Evolutionary conservation across 2,888 invertebrate genomes (phyloP).

Genomic region (Stenolophus ochropezus): DNA sequence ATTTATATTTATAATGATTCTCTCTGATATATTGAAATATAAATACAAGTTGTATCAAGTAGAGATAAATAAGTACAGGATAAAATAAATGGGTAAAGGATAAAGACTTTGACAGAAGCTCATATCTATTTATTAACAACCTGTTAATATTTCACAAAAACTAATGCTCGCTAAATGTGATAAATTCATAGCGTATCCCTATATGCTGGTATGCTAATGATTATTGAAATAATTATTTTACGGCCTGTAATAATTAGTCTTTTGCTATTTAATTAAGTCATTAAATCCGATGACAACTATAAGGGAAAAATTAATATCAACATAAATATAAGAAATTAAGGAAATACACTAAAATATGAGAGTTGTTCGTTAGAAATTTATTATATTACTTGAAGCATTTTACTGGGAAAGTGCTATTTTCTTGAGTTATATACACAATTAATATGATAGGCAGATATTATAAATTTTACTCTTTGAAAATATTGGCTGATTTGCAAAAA

Average conservation of each 20-base stretch:
- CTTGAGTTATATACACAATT: too few species aligned
- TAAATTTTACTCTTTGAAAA: too few species aligned
- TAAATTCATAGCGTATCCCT: neutral
- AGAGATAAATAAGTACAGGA: neutral
- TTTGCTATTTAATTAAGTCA: neutral
- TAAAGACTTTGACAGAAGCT: neutral
- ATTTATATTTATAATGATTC: too few species aligned
- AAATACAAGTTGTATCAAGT: too few species aligned
- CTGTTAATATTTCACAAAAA: neutral
- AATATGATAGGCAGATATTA: too few species aligned
- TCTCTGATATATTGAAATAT: too few species aligned
- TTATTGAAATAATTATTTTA: neutral
- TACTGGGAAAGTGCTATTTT: too few species aligned
- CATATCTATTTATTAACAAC: neutral
- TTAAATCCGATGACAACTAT: neutral
- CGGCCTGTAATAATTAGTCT: neutral
- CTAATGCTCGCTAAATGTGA: neutral
- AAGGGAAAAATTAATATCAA: neutral
- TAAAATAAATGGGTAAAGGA: neutral
- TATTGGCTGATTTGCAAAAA: too few species aligned
- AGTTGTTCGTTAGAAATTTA: neutral
- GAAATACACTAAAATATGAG: neutral
- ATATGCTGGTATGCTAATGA: neutral
- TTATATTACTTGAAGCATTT: neutral
- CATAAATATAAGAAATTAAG: neutral